phyloP scores from a whole-genome alignment of 2,113 vertebrate genomes.

The Syngnathus floridae region DNA sequence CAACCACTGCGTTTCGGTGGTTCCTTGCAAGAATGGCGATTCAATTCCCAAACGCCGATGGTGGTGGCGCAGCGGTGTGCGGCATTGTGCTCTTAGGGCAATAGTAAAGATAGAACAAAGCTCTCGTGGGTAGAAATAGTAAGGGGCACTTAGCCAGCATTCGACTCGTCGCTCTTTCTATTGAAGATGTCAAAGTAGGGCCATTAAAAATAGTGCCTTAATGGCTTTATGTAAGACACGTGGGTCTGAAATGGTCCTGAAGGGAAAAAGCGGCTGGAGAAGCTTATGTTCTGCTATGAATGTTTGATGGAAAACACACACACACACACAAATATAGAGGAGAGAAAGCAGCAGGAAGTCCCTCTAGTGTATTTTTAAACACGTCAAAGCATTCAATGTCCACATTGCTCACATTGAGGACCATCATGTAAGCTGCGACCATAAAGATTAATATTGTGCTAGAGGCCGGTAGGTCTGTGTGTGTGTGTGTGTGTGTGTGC shows the following conservation, averaged over 20 bases:
- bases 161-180: not conserved
- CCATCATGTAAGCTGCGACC: conserved; percentile 42
- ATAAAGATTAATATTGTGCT: conserved; percentile 19
- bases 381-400: conserved; percentile 60
- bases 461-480: not conserved
- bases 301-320: not conserved
- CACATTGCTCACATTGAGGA: conserved; percentile 50
- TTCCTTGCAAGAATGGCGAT: not conserved
- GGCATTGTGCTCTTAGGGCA: not conserved
- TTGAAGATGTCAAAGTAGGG: conserved; percentile 12
- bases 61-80: not conserved
- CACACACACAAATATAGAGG: not conserved
- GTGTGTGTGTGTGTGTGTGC: not conserved
- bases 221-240: conserved; percentile 63
- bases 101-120: not conserved
- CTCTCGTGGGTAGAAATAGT: not conserved
- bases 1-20: not conserved
- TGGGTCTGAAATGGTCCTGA: conserved; percentile 33
- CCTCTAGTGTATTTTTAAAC: conserved; percentile 59
- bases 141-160: not conserved
- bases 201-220: conserved; percentile 59
- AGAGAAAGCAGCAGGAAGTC: conserved; percentile 51
- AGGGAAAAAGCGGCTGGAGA: conserved; percentile 22
- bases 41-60: not conserved
- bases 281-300: conserved; percentile 11